Evolutionary conservation across 2,797 vertebrate genomes (phyloP), one percentile per base, ranked within the genome.

Genomic region (Amphiprion clarkii): DNA sequence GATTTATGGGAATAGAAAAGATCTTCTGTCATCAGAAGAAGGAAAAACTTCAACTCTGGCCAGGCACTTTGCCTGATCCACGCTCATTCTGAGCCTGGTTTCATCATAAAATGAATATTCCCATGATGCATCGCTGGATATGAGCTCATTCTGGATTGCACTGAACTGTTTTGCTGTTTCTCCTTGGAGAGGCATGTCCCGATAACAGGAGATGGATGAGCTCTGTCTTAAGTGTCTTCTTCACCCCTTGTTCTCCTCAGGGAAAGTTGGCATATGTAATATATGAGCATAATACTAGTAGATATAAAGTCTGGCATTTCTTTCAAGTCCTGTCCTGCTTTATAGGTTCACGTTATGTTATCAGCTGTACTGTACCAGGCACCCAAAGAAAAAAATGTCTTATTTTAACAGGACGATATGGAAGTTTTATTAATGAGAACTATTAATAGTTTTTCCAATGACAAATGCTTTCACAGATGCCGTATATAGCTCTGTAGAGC

Each of bases 181-280:
- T 79, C 64, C 49, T 75, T 60, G 54, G 59, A 1, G 11, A 85
- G 64, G 49, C 75, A 75, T 71, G 69, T 62, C 71, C 75, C 71
- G 77, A 83, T 87, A 85, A 59, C 58, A 48, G 61, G 46, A 82
- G 80, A 92, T 77, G 72, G 71, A 90, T 86, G 84, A 76, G 56
- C 40, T 74, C 27, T 63, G 58, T 68, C 79, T 69, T 56, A 73
- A 67, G 55, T 75, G 67, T 79, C 64, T 71, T 82, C 36, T 55
- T 70, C 46, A 27, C 56, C 60, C 66, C 52, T 49, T 36, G 21
- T 54, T 31, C 44, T 80, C 58, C 33, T 6, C 0, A 1, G 52
- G 19, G 33, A 73, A 71, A 29, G 58, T 62, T 70, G 54, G 7
- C 67, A 55, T 65, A 59, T 27, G 66, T 44, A 64, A 59, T 36